phyloP scores from a whole-genome alignment of 2,888 invertebrate genomes.

The Halocaridina rubra region DNA sequence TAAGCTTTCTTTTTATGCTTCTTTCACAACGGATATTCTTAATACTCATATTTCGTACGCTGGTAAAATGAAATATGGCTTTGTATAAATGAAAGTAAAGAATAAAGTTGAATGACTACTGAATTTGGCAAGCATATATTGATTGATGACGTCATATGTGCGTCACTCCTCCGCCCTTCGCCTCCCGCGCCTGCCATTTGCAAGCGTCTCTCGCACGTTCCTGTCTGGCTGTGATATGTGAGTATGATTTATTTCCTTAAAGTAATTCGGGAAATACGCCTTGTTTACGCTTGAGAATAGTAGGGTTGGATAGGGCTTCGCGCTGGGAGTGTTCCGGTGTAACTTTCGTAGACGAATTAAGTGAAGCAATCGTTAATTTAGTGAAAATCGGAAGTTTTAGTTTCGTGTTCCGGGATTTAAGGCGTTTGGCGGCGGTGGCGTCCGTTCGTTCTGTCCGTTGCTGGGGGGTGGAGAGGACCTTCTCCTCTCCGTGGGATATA shows the following conservation, averaged over 20 bases:
- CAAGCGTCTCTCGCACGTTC: slow-evolving; percentile 64
- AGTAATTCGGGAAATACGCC: slow-evolving; percentile 47
- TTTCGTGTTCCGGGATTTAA: slow-evolving; percentile 53
- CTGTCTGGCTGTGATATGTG: slow-evolving; percentile 64
- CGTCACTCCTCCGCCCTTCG: slow-evolving; percentile 58
- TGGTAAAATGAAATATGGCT: too few relatives aligned
- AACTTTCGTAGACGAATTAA: background rate
- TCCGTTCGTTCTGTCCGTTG: too few relatives aligned
- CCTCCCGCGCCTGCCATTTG: slow-evolving; percentile 64
- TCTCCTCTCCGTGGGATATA: too few relatives aligned
- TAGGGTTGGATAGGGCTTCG: slow-evolving; percentile 24
- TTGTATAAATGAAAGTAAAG: too few relatives aligned
- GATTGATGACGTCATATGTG: slow-evolving; percentile 61
- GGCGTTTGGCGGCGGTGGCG: slow-evolving; percentile 54
- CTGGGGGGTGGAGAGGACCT: slow-evolving; percentile 56
- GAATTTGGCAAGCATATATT: slow-evolving; percentile 33
- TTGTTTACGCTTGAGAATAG: slow-evolving; percentile 33
- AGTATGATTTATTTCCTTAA: slow-evolving; percentile 61
- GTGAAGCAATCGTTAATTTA: slow-evolving; percentile 20
- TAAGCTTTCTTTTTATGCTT: too few relatives aligned
- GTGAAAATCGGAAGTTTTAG: slow-evolving; percentile 47
- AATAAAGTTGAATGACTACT: too few relatives aligned
- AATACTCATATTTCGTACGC: too few relatives aligned
- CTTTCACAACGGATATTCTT: too few relatives aligned
- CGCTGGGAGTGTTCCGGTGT: slow-evolving; percentile 36